Evolutionary conservation across 2,888 invertebrate genomes (phyloP), one percentile per base, ranked within the genome.

Genomic region (Tigriopus californicus): DNA sequence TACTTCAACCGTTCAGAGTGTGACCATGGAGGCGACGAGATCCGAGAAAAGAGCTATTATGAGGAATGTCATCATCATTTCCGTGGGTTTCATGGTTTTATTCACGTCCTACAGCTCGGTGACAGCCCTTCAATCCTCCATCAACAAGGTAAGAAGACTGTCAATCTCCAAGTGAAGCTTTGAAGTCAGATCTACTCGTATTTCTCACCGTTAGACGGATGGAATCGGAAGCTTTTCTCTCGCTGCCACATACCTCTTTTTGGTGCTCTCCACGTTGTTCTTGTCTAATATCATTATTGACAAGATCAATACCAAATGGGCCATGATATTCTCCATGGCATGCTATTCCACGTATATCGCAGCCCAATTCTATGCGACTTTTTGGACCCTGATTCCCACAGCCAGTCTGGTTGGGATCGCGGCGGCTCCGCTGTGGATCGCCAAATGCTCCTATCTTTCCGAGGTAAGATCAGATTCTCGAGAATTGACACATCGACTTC

Each of bases 371-470:
- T 67, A 72, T 60, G 71, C 74, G 10, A 65, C 67, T 55, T 74
- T 73, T 70, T 67, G 65, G 52, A 70, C 72, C 5, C 53, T 65
- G 3, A 62, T 65, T 24, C 65, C 65, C 0, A 68, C 71, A 1
- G 71, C 74, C 6, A 65, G 74, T 13, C 66, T 75, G 3, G 66
- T 74, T 0, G 76, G 76, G 1, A 61, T 74, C 1, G 73, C 72
- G 2, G 74, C 72, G 1, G 73, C 74, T 0, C 74, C 74, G 12
- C 65, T 76, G 81, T 95, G 95, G 95, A 88, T 92, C 0, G 89
- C 95, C 15, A 89, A 95, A 71, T 94, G 94, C 61, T 89, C 91
- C 1, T 97, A 97, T 70, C 77, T 97, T 62, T 95, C 94, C 15
- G 65, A 65, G 41, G 44, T 44, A 44, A 18, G 15, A 44, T 44